Conservation (phyloP, 2,113 vertebrate species). For the Podiceps cristatus region DNA sequence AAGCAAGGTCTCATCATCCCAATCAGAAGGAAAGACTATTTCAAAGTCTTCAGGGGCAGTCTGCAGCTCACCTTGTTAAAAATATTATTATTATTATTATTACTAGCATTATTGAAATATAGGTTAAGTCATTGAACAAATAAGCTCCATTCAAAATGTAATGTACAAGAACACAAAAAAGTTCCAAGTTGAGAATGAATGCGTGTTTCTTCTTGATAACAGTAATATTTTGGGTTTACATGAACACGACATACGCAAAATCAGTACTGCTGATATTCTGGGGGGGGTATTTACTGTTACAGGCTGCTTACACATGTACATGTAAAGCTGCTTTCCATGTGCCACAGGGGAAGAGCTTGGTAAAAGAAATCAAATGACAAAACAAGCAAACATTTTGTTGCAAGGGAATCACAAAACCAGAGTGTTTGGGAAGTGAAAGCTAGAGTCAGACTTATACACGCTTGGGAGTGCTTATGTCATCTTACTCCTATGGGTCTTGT, state of each 20-base stretch:
- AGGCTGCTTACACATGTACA: accelerated
- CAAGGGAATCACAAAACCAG: neutral
- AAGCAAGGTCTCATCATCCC: neutral
- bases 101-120: neutral
- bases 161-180: neutral
- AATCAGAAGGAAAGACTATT: neutral
- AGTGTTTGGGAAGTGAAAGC: neutral
- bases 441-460: neutral
- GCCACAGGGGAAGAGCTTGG: neutral
- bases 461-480: neutral
- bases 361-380: neutral
- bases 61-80: neutral
- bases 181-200: neutral
- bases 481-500: neutral
- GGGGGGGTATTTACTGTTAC: neutral
- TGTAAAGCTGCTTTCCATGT: neutral
- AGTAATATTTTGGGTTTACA: neutral
- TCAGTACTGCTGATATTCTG: neutral
- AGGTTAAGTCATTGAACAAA: neutral
- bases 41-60: neutral
- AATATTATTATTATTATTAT: neutral
- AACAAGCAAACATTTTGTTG: neutral
- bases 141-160: neutral
- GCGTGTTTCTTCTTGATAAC: neutral
- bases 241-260: neutral